Evolutionary conservation across 1,140 invertebrate genomes (phyloP).

Genomic region (Drosophila guanche): DNA sequence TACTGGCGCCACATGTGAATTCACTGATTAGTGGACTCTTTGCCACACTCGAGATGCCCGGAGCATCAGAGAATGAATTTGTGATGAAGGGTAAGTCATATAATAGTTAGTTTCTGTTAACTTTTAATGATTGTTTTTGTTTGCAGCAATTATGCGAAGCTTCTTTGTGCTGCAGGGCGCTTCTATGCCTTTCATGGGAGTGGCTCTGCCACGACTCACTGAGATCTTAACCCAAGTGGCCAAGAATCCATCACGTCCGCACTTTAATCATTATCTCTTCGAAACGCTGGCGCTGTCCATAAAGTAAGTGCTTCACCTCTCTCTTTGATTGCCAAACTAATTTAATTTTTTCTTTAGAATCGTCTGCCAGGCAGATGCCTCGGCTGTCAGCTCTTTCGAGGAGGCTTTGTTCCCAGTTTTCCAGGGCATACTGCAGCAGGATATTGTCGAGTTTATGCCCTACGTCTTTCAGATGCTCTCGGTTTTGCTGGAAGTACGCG

Average conservation of each 20-base stretch:
- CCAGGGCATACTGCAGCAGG: slow-evolving; percentile 95
- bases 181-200: slow-evolving; percentile 91
- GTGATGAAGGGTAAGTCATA: slow-evolving; percentile 92
- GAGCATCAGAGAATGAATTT: slow-evolving; percentile 97
- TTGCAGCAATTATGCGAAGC: slow-evolving; percentile 92
- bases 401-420: slow-evolving; percentile 96
- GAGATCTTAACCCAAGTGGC: slow-evolving; percentile 92
- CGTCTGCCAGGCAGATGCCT: slow-evolving; percentile 91
- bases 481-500: slow-evolving; percentile 93
- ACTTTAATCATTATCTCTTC: slow-evolving; percentile 99
- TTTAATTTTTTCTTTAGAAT: slow-evolving; percentile 83
- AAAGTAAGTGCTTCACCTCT: slow-evolving; percentile 81
- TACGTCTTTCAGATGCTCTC: slow-evolving; percentile 99
- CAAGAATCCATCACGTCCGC: slow-evolving; percentile 97
- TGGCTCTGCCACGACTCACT: slow-evolving; percentile 92
- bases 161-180: slow-evolving; percentile 92
- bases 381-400: slow-evolving; percentile 94
- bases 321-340: neutral
- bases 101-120: neutral
- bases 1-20: slow-evolving; percentile 86
- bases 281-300: slow-evolving; percentile 96
- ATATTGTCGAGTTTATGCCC: slow-evolving; percentile 98
- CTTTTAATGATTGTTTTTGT: slow-evolving; percentile 53
- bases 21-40: slow-evolving; percentile 91
- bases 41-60: slow-evolving; percentile 87